Evolutionary conservation across 1,140 invertebrate species (phyloP), one percentile per base, ranked within the genome.

Genomic region (Hylyphantes graminicola): DNA sequence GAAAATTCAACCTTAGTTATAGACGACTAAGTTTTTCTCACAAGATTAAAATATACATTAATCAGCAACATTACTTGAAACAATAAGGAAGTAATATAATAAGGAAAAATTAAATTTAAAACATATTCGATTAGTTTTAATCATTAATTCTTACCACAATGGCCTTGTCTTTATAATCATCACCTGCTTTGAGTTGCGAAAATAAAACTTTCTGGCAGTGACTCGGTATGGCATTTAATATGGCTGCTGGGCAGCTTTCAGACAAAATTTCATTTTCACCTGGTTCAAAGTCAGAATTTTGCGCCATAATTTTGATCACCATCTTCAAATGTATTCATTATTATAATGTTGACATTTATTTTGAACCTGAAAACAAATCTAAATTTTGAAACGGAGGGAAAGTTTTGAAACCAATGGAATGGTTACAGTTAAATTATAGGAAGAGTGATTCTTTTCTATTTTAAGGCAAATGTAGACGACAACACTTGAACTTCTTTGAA

Each of bases 111-210:
- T 2, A 59, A 13, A 59, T 2, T 13, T 12, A 2, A 13, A n/a
- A 59, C 12, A 59, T 12, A 12, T 13, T 51, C 8, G 57, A 55
- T 57, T 57, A 55, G 8, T 9, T 61, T 57, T 74, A 0, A n/a
- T 15, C 48, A 53, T 51, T 77, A 8, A 21, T 21, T 70, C 77
- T 21, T 19, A 80, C 77, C 48, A 80, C 19, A 19, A 80, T 70
- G 48, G 77, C 77, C 50, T 68, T 70, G 59, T 80, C 17, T 50
- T 80, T n/a, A 15, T 57, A 80, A 51, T 61, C 70, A 70, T 57
- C 54, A 7, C n/a, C 65, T 11, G 54, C 12, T 55, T 48, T 59
- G 10, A 80, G 50, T n/a, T 70, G 53, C 11, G 65, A 50, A 80
- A 80, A 80, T n/a, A 17, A 11, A n/a, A 80, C 35, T 80, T 70